Base-by-base conservation (phyloP, 2,797 vertebrate species). In the Acrossocheilus fasciatus region DNA sequence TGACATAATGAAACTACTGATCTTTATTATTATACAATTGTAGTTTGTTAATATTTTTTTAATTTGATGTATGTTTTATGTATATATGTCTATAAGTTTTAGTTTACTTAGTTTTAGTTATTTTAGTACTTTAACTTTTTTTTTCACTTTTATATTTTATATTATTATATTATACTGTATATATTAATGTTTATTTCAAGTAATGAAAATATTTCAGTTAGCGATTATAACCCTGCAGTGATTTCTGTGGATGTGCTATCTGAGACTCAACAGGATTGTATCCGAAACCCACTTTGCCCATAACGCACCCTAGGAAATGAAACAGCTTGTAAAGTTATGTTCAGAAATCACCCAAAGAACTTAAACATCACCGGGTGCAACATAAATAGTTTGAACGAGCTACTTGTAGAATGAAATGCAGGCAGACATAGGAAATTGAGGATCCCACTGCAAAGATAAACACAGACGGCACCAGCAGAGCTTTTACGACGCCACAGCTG, bases 381-480 rank as follows among this genome's bases (percentile, higher is more conserved):
- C 34, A 85, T 70, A 85, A 85, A 70, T 77, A 30, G 10, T 43
- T 64, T 1, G 36, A 69, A 84, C 5, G 1, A 69, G 83, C 74
- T 78, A 23, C 36, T 57, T 69, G 74, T 78, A 54, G 47, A 78
- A 41, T 78, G 50, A 78, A 85, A 70, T 41, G 52, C 62, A 69
- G 12, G 59, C 83, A 78, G 64, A 78, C 6, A 1, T 57, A 57
- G 39, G 47, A 70, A 43, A 57, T 9, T 43, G 47, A 68, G 62
- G 64, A 77, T 54, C 59, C 34, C 73, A 59, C 6, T 36, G 47
- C 59, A 78, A 69, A 70, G 73, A 78, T 78, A 70, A 85, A 78
- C 74, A 52, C 34, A 77, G 45, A 20, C 34, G 1, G 43, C 9
- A 23, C 6, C 76, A 15, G 59, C 30, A 68, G 45, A 69, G 83